Base-by-base conservation (phyloP, 2,888 invertebrate genomes). In the Ophion obscuratus region DNA sequence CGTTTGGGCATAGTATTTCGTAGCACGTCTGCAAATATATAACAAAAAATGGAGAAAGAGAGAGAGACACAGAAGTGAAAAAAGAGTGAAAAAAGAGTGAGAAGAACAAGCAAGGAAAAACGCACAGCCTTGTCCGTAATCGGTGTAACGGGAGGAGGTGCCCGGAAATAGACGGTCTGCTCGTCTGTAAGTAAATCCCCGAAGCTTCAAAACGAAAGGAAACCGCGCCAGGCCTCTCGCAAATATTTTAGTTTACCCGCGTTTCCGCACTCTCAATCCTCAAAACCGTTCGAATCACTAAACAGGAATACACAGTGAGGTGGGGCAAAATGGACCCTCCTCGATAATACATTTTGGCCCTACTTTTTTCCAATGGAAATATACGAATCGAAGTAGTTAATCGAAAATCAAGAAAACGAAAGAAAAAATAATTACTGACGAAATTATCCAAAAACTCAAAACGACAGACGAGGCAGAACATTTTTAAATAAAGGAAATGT, bases 91-190 rank as follows among this genome's bases (percentile, higher is more conserved):
- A 61, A 81, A 20, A 47, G 44, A 61, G 27, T 40, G 44, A 7
- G 44, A 61, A 20, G 24, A 73, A 27, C 67, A 44, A 53, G 71
- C 6, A 7, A 61, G 11, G 40, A 62, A 36, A 71, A 59, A 40
- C 17, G n/a, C 20, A 40, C 47, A 79, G 47, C 17, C 80, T 80
- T 59, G 79, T 82, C 40, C 68, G 86, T 87, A 85, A 88, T 88
- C 84, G 85, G 53, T 75, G 79, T 87, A 87, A 88, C 84, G 66
- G 83, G 82, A 83, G 24, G 73, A 27, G 75, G 83, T 40, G 84
- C 81, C 17, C 75, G 81, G 83, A 88, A 88, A 88, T 88, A 88
- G 88, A 87, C 53, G 78, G 40, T 17, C 36, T 67, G 31, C 47
- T 68, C 62, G 67, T 59, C 78, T 36, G 31, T 79, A n/a, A 57